Evolutionary conservation across 1,140 invertebrate genomes (phyloP).

Genomic region (Epicauta chinensis): DNA sequence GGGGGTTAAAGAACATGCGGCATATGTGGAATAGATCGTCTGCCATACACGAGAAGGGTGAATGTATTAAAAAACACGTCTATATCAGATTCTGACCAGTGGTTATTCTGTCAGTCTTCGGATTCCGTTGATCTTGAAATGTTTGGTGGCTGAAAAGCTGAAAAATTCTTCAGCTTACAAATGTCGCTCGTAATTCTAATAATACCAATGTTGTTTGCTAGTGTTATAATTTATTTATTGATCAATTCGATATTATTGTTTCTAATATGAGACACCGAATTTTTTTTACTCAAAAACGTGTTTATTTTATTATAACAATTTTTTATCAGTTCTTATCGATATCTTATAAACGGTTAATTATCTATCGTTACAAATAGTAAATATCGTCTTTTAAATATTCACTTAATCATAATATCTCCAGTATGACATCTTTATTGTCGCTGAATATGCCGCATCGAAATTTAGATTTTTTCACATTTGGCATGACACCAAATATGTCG

Average conservation of each 20-base stretch:
- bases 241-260: constrained; percentile 23
- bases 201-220: constrained; percentile 22
- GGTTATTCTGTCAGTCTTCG: constrained; percentile 35
- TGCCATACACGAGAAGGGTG: constrained; percentile 32
- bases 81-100: constrained; percentile 37
- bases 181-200: neutral
- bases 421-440: constrained; percentile 36
- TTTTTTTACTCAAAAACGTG: constrained; percentile 3
- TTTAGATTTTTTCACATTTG: constrained; percentile 16
- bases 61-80: constrained; percentile 40
- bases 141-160: constrained; percentile 1
- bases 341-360: constrained; percentile 31
- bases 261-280: constrained; percentile 17
- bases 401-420: constrained; percentile 33
- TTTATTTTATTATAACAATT: constrained; percentile 6
- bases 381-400: constrained; percentile 41
- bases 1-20: constrained; percentile 19
- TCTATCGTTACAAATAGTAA: constrained; percentile 37
- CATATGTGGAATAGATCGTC: constrained; percentile 22
- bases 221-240: constrained; percentile 29
- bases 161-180: neutral
- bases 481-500: constrained; percentile 9
- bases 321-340: constrained; percentile 29
- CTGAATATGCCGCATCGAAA: constrained; percentile 28
- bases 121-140: constrained; percentile 14